Evolutionary conservation across 2,797 vertebrate species (phyloP), one percentile per base, ranked within the genome.

Genomic region (Holocentrus rufus): DNA sequence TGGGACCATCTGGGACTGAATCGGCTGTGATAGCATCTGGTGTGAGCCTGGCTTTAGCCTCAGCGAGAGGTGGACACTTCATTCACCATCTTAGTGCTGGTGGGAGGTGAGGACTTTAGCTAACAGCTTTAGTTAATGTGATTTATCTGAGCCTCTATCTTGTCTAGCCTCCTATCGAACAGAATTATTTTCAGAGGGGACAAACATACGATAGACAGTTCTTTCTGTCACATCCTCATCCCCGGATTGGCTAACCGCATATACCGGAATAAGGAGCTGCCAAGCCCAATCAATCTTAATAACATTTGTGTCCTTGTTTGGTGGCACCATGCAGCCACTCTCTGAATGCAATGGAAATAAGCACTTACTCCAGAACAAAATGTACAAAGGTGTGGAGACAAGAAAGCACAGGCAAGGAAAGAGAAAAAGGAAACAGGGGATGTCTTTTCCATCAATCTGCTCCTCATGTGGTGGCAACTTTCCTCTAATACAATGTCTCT

Each of bases 401-500:
- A 34, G 5, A 3, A 11, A 13, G 36, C 9, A 44, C 4, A 14
- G 42, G 14, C 13, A 15, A 4, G 14, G 14, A 44, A 44, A 44
- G 42, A 44, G 42, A 44, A 44, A 44, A 44, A 14, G 42, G 42
- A 44, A 3, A 44, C 42, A n/a, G 54, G 54, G 18, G 27, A n/a
- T 10, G 10, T 42, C 7, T 42, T 17, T 27, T 60, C 31, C 31
- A 34, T 34, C 31, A 6, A 8, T 34, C 7, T 34, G 31, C 31
- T 34, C 14, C 42, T 64, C 53, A 47, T 88, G 85, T 85, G 85
- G 89, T 84, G 69, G 69, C 70, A 71, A 50, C 66, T 75, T 77
- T 87, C 59, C 58, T 76, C 76, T 83, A 90, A 89, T 91, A 87
- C 87, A 56, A 88, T 77, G 76, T 69, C 78, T 80, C 84, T 73